A percentile compares a stretch with the other conserved stretches of the same genome.
Conservation (phyloP, 2,888 invertebrate species). For the Drosophila nigricruria region DNA sequence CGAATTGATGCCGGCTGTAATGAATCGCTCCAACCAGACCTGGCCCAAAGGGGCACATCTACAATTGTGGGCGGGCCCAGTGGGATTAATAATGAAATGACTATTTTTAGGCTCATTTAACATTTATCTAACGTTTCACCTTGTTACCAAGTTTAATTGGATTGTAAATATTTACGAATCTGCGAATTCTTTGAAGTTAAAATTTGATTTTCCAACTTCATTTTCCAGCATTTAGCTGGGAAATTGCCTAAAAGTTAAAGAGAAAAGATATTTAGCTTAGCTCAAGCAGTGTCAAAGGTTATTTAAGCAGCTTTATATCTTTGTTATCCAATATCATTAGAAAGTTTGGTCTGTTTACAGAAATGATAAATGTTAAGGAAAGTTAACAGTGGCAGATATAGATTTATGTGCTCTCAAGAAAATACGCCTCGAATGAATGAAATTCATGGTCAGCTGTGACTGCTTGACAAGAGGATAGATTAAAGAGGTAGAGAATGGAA, state of each 20-base stretch:
- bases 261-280: not conserved
- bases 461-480: slow-evolving; percentile 15
- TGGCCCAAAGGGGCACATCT: not conserved
- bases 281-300: not conserved
- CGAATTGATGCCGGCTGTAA: slow-evolving; percentile 24
- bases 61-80: not conserved
- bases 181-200: slow-evolving; percentile 5
- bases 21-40: slow-evolving; percentile 4
- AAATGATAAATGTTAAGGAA: not conserved
- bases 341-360: not conserved
- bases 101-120: slow-evolving; percentile 36
- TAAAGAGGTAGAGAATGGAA: not conserved
- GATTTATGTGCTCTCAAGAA: slow-evolving; percentile 14
- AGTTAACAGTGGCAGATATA: too few species aligned
- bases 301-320: not conserved
- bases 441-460: slow-evolving; percentile 57
- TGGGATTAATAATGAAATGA: slow-evolving; percentile 20
- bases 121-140: slow-evolving; percentile 5
- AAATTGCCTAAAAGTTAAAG: not conserved
- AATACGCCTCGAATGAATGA: slow-evolving; percentile 52
- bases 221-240: not conserved
- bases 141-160: slow-evolving; percentile 24
- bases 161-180: slow-evolving; percentile 22
- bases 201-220: not conserved
- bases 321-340: too few species aligned